Base-by-base conservation (phyloP, 2,888 invertebrate species). In the Schizotus pectinicornis region DNA sequence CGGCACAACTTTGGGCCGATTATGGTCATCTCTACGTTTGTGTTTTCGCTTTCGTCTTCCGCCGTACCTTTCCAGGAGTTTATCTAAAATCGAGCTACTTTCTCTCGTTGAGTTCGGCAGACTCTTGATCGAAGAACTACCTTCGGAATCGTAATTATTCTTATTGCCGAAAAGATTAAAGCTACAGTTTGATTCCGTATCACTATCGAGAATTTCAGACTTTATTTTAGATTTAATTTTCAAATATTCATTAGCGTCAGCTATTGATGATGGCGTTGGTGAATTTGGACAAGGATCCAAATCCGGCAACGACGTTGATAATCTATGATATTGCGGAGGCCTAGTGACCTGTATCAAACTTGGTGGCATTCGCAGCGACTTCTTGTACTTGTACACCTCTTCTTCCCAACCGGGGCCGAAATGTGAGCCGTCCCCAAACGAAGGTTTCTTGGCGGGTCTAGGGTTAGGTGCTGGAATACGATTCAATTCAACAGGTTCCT, bases 401-500 rank as follows among this genome's bases (percentile, higher is more conserved):
- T 92, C 89, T 79, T 91, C 91, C 91, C 91, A 92, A 0, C 91
- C 90, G 0, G 91, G 90, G 66, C 86, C 84, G 71, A 90, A 90
- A 72, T 88, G 87, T 37, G 87, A 87, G 32, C 88, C 88, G 74
- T 88, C 87, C 2, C 88, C 89, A 72, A 87, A 88, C 32, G 83
- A 80, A n/a, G 87, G 84, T 74, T 88, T 88, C 31, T 76, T 78
- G 1, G 78, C 77, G 7, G 76, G 76, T 62, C 78, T 79, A 61
- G 76, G 76, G 62, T 78, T 79, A 61, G 71, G 76, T 67, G 66
- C 22, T 3, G 22, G 22, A 22, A 22, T 22, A 22, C 22, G 22
- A 22, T 22, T 22, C 22, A 22, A 22, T 5, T 22, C 62, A 32
- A 71, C 72, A 2, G 62, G 38, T n/a, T 51, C 33, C 13, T 47